These are phyloP conservation scores for Papilio gigon DNA, from an alignment of 2,888 invertebrate species.

Conservation along the genomic window DNA sequence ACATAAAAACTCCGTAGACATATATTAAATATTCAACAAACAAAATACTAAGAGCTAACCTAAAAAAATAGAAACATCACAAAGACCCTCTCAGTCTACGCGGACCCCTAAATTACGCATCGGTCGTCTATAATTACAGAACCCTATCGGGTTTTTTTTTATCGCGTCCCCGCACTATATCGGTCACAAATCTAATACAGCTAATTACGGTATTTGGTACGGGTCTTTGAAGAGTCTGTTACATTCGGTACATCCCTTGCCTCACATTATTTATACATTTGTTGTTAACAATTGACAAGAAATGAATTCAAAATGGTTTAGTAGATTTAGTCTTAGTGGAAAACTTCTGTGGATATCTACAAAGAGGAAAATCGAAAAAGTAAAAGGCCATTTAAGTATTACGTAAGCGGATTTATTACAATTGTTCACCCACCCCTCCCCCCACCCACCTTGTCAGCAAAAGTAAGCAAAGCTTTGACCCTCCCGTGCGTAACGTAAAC, in stretches of 20 bases:
- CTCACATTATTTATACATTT: constrained; percentile 56
- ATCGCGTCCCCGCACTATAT: constrained; percentile 51
- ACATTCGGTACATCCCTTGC: constrained; percentile 54
- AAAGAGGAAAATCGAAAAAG: no score
- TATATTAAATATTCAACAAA: constrained; percentile 24
- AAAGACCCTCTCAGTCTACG: constrained; percentile 53
- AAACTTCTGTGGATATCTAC: no score
- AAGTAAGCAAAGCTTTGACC: no score
- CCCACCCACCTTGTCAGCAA: no score
- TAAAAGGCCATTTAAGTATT: no score
- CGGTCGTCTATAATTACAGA: constrained; percentile 64
- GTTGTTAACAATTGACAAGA: constrained; percentile 35
- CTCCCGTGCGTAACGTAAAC: no score
- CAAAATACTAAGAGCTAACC: constrained; percentile 46
- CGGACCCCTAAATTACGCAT: constrained; percentile 68
- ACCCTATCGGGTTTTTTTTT: constrained; percentile 70
- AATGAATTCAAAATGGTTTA: background rate
- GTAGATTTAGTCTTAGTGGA: background rate
- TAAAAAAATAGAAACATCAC: constrained; percentile 53
- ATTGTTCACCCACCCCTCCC: no score
- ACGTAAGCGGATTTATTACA: no score
- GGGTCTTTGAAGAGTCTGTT: constrained; percentile 63
- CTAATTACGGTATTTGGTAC: constrained; percentile 71
- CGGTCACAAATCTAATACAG: constrained; percentile 75
- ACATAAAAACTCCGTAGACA: background rate